Base-by-base conservation (phyloP, 2,113 vertebrate species). In the Cyphomyrus discorhynchus region DNA sequence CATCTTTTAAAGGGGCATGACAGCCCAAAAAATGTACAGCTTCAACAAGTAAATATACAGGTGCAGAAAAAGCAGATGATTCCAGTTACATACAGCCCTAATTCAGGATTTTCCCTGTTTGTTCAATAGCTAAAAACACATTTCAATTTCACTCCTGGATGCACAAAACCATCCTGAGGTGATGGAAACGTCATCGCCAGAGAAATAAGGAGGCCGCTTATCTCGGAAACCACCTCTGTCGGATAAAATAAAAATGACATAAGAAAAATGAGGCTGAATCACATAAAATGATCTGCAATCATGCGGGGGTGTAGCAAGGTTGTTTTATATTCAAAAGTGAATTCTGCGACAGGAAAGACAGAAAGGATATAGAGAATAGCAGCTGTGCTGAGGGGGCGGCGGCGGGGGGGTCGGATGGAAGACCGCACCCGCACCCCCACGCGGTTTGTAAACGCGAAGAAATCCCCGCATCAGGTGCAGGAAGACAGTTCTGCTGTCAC, bases 141-240 rank as follows among this genome's bases (percentile, higher is more conserved):
- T 88, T 88, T 88, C 87, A 88, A 88, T 88, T 88, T 88, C 87
- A 88, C 87, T 88, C 87, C 56, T 46, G 87, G 53, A 45, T 88
- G 87, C 52, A 88, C 87, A 88, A 66, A 88, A 88, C 56, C 87
- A 88, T 88, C 87, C 56, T n/a, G 39, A 66, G 87, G 53, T 66
- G 56, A 62, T 88, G 56, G 56, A 88, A 62, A 88, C 56, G 53
- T 42, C 87, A 42, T 88, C 87, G 13, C 62, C 87, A 21, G 21
- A 35, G 53, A 66, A 88, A 88, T 66, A 45, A 62, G 87, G 87
- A 13, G 39, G 24, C 35, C 56, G 87, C 87, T 88, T 66, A 88
- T 88, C 87, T 62, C 42, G 7, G 86, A 56, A 56, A 88, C 6
- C 17, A 88, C 86, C 52, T 66, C 58, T 45, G 87, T 62, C 19